Percentiles rank a stretch among this genome's conserved stretches.
Conservation (phyloP, 2,888 invertebrate species). For the Sphaeridia pumilis region DNA sequence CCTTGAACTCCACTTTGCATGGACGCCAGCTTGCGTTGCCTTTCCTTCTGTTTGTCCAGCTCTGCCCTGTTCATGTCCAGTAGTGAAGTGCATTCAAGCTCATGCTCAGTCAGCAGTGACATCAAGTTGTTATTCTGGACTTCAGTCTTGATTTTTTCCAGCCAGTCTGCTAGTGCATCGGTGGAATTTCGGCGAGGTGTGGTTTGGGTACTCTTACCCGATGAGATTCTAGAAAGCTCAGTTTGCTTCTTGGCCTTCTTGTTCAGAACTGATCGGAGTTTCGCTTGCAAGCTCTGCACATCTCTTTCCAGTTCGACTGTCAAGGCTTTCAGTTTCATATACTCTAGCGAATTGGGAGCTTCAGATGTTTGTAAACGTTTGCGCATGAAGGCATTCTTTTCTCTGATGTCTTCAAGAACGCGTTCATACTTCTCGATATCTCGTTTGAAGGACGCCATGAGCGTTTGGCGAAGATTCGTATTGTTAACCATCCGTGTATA, state of each 20-base stretch:
- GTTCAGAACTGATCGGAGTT: not conserved
- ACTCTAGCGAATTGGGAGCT: slow-evolving; percentile 50
- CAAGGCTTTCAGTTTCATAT: slow-evolving; percentile 46
- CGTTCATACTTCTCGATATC: slow-evolving; percentile 38
- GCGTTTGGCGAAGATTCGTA: slow-evolving; percentile 41
- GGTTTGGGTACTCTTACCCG: not conserved
- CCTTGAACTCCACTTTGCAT: not conserved
- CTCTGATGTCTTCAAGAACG: slow-evolving; percentile 8
- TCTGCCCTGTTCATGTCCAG: no score
- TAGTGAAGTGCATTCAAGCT: no score
- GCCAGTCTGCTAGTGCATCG: slow-evolving; percentile 6
- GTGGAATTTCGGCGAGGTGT: not conserved
- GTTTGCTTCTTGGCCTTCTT: not conserved
- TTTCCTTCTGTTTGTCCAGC: no score
- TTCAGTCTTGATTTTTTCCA: slow-evolving; percentile 9
- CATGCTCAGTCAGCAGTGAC: slow-evolving; percentile 3
- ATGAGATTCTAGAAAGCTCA: not conserved
- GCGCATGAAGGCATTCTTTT: slow-evolving; percentile 9
- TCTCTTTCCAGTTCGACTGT: slow-evolving; percentile 43
- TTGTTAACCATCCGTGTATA: slow-evolving; percentile 42
- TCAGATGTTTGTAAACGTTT: slow-evolving; percentile 17
- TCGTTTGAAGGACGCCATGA: slow-evolving; percentile 42
- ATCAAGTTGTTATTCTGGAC: not conserved
- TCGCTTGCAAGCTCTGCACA: slow-evolving; percentile 37
- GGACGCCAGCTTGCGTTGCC: no score